Conservation (phyloP, 2,797 vertebrate species). For the Acanthurus lineatus region DNA sequence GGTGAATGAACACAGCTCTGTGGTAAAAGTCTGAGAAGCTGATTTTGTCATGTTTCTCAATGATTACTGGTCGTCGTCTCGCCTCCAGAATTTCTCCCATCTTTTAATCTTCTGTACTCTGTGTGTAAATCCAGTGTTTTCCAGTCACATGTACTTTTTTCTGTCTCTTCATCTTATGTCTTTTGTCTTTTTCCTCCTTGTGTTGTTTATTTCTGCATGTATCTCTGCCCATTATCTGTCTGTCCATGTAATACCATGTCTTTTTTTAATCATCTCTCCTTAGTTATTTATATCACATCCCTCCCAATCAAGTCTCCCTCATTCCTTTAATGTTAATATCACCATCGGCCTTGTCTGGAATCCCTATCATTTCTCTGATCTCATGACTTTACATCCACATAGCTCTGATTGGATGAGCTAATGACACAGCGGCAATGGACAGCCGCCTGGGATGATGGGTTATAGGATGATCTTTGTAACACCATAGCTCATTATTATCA, state of each 20-base stretch:
- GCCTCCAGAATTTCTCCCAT: slow-evolving; percentile 15
- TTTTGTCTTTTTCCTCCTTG: not conserved
- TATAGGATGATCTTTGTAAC: slow-evolving; percentile 20
- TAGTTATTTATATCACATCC: slow-evolving; percentile 50
- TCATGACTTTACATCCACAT: slow-evolving; percentile 55
- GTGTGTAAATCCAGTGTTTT: slow-evolving; percentile 44
- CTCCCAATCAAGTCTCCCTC: slow-evolving; percentile 39
- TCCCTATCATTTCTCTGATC: slow-evolving; percentile 48
- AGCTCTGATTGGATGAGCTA: slow-evolving; percentile 60
- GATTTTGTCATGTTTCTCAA: slow-evolving; percentile 57
- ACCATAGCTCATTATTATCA: slow-evolving; percentile 48
- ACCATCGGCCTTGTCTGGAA: slow-evolving; percentile 60
- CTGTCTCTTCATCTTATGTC: slow-evolving; percentile 27
- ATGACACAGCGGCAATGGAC: slow-evolving; percentile 51
- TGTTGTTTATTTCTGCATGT: slow-evolving; percentile 45
- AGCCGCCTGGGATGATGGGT: slow-evolving; percentile 57
- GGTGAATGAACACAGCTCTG: slow-evolving; percentile 35
- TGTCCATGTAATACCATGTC: slow-evolving; percentile 34
- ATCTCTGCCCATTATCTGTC: slow-evolving; percentile 44
- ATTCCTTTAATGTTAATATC: slow-evolving; percentile 60
- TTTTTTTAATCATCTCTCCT: slow-evolving; percentile 38
- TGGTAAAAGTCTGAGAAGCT: slow-evolving; percentile 38
- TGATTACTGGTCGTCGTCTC: slow-evolving; percentile 35
- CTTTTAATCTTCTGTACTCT: slow-evolving; percentile 30
- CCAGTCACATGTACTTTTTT: slow-evolving; percentile 10